Evolutionary conservation across 2,797 vertebrate genomes (phyloP), one percentile per base, ranked within the genome.

Genomic region (Danio aesculapii): DNA sequence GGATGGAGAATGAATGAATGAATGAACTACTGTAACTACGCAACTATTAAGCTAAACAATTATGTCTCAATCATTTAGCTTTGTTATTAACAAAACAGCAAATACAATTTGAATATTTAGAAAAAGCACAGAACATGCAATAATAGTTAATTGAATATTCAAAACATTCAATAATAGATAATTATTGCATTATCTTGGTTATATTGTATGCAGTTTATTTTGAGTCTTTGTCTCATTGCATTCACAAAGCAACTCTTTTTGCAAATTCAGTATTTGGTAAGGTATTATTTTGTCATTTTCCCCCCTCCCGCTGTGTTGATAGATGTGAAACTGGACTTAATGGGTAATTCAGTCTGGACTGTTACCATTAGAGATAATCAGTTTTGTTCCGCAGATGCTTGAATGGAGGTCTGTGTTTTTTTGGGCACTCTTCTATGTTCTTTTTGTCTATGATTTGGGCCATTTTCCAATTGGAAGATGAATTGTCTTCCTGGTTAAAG

Each of bases 391-490:
- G 14, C 30, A 47, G 10, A 16, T 52, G 13, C 13, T 52, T 69
- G 19, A 30, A 43, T 11, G 16, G 19, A 43, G 30, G 6, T 10
- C 69, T 44, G 30, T 30, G n/a, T n/a, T 68, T 30, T 61, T 70
- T n/a, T 8, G n/a, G 52, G 5, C 47, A 49, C 47, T 49, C 47
- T 49, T 30, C 30, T 30, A 30, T 30, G 47, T 12, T 49, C 8
- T 16, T 13, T 46, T 59, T 21, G 4, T 59, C 17, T 14, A 2
- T 59, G 17, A 30, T 74, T 71, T 71, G 52, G 13, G 16, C 4
- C 16, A 17, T 71, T 49, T 47, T 74, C 43, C 12, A 16, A 10
- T n/a, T 58, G 43, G 55, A 73, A 59, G 13, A 55, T 76, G 8
- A 8, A 11, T 58, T 19, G 10, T 19, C 6, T 74, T 61, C 4